Conservation (phyloP, 2,113 vertebrate genomes). For the Pteruthius melanotis region DNA sequence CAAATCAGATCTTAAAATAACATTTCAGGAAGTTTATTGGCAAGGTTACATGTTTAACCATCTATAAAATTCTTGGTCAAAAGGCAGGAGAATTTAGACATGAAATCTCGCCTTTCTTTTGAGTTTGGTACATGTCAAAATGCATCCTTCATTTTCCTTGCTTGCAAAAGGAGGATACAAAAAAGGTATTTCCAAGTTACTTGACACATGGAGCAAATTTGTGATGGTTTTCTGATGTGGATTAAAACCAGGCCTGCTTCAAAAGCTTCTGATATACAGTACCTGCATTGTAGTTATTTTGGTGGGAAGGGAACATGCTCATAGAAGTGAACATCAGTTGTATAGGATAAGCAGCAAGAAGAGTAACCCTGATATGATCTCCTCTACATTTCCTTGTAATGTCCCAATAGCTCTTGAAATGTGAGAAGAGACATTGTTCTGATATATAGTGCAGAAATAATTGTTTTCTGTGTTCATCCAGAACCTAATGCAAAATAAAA, state of each 20-base stretch:
- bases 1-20: background rate
- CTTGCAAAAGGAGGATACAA: background rate
- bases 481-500: background rate
- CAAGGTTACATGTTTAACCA: background rate
- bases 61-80: background rate
- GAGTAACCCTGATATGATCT: background rate
- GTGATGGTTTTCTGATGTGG: background rate
- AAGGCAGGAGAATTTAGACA: background rate
- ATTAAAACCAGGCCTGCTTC: background rate
- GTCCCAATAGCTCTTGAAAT: background rate
- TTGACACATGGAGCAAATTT: background rate
- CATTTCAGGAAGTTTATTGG: background rate
- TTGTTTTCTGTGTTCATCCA: background rate
- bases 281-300: background rate
- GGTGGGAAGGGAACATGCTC: background rate
- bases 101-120: background rate
- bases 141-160: background rate
- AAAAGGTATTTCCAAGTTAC: background rate
- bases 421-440: background rate
- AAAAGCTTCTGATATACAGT: background rate
- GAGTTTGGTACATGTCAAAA: background rate
- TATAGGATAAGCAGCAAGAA: background rate
- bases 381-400: background rate
- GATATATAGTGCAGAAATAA: slow-evolving; percentile 6
- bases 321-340: background rate